phyloP scores from a whole-genome alignment of 2,888 invertebrate species.

The Rhamphomyia laevipes region DNA sequence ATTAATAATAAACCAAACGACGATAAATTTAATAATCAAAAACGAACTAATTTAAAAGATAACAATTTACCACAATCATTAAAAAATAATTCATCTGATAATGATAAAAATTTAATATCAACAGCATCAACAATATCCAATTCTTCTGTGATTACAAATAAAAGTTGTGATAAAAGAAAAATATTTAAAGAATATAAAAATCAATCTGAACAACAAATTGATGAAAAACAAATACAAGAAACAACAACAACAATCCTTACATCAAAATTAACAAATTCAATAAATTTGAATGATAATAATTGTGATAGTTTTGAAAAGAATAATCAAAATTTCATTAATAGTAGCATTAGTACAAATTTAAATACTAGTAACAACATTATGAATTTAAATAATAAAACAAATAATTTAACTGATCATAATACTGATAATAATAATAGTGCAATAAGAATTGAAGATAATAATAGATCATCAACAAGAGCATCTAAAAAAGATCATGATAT shows the following conservation, averaged over 20 bases:
- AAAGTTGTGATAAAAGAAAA: background rate
- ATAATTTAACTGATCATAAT: background rate
- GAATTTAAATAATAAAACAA: background rate
- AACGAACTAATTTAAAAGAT: background rate
- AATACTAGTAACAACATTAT: background rate
- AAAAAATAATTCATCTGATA: background rate
- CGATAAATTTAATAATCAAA: conserved; percentile 4
- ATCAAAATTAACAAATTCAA: background rate
- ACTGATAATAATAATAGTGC: background rate
- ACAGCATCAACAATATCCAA: too few relatives aligned
- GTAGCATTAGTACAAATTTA: background rate
- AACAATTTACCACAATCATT: background rate
- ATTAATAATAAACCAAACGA: conserved; percentile 9
- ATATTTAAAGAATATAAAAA: too few relatives aligned
- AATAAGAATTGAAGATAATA: conserved; percentile 38
- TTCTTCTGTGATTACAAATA: background rate
- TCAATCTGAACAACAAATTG: background rate
- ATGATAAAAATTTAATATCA: background rate
- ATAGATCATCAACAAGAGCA: conserved; percentile 20
- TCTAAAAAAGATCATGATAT: conserved; percentile 43
- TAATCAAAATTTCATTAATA: background rate
- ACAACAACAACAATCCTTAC: too few relatives aligned
- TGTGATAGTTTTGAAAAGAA: background rate
- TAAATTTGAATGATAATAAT: background rate
- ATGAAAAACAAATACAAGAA: background rate